Evolutionary conservation across 1,140 invertebrate genomes (phyloP).

Genomic region (Dryas iulia): DNA sequence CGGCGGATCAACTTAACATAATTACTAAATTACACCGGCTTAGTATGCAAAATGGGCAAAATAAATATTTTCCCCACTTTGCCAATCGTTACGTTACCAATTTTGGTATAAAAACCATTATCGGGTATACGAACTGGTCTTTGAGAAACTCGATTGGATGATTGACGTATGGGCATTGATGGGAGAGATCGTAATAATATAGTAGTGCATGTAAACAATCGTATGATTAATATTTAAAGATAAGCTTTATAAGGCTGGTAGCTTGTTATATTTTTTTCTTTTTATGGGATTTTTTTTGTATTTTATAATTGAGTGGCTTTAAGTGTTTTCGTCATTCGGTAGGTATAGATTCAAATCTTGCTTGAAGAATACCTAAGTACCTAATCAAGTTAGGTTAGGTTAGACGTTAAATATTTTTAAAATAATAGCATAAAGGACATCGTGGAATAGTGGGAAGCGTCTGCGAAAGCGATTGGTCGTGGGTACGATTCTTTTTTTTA

Average conservation of each 20-base stretch:
- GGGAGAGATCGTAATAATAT: constrained; percentile 25
- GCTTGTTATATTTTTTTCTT: neutral
- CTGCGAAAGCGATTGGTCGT: too few species aligned
- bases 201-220: constrained; percentile 31
- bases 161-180: constrained; percentile 49
- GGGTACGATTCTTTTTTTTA: too few species aligned
- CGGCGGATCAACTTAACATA: constrained; percentile 39
- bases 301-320: neutral
- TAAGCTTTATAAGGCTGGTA: neutral
- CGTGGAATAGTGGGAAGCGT: too few species aligned
- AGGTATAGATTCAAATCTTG: too few species aligned
- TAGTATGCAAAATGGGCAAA: constrained; percentile 60
- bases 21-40: constrained; percentile 60
- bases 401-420: too few species aligned
- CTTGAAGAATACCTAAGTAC: too few species aligned
- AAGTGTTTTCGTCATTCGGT: neutral
- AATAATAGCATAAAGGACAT: too few species aligned
- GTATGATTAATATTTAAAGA: constrained; percentile 33
- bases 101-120: constrained; percentile 46
- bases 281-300: neutral
- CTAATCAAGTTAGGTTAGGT: too few species aligned
- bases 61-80: constrained; percentile 64
- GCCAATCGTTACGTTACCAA: constrained; percentile 45
- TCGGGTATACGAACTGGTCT: constrained; percentile 29
- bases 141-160: constrained; percentile 61